These are phyloP conservation scores for Labroides dimidiatus DNA, from an alignment of 2,797 vertebrate genomes.

Conservation along the genomic window DNA sequence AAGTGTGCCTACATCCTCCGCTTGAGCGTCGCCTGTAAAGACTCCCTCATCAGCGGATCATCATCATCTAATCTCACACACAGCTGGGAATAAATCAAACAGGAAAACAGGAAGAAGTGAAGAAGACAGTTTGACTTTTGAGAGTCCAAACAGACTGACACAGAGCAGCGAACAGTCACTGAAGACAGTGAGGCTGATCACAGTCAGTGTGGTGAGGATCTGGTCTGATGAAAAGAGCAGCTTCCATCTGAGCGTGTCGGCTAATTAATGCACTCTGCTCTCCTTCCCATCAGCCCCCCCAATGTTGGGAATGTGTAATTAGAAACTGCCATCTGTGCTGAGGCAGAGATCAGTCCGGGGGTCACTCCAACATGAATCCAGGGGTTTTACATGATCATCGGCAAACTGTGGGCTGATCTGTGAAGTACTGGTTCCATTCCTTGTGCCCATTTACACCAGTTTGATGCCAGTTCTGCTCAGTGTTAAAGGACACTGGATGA, in stretches of 20 bases:
- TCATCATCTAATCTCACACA: slow-evolving; percentile 7
- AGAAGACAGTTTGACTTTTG: neutral
- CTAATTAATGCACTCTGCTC: slow-evolving; percentile 44
- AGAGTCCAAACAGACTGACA: too few relatives aligned
- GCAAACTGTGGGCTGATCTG: slow-evolving; percentile 9
- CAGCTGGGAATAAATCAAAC: slow-evolving; percentile 9
- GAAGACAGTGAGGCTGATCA: neutral
- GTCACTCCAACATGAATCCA: slow-evolving; percentile 29
- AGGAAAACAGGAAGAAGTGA: slow-evolving; percentile 11
- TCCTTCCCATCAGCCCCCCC: slow-evolving; percentile 9
- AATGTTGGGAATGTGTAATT: slow-evolving; percentile 51
- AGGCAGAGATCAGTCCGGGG: slow-evolving; percentile 32
- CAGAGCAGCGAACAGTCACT: too few relatives aligned
- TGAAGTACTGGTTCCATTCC: neutral
- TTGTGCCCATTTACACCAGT: too few relatives aligned
- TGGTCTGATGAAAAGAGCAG: slow-evolving; percentile 38
- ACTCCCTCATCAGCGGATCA: neutral
- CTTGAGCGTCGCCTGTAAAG: neutral
- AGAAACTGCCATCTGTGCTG: slow-evolving; percentile 54
- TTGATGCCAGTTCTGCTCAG: neutral
- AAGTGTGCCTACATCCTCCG: neutral
- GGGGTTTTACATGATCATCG: slow-evolving; percentile 22
- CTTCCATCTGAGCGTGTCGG: slow-evolving; percentile 35
- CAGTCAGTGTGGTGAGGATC: slow-evolving; percentile 7
- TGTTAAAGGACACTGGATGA: too few relatives aligned